Base-by-base conservation (phyloP, 2,113 vertebrate species). In the Rhagologus leucostigma region DNA sequence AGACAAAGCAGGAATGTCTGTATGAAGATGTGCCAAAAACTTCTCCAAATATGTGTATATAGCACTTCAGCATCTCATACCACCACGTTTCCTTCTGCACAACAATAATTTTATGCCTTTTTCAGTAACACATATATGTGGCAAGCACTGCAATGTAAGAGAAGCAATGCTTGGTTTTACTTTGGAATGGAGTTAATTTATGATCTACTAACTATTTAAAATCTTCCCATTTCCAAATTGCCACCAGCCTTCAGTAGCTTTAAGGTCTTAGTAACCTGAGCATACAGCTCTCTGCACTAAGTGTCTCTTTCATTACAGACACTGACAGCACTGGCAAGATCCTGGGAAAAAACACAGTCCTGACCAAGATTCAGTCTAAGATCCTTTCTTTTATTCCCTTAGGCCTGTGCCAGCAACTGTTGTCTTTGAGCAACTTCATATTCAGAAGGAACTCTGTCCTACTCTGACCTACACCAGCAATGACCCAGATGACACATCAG, bases 211-310 rank as follows among this genome's bases (percentile, higher is more conserved):
- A 46, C 10, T 74, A n/a, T 26, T 67, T n/a, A 10, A 56, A 74
- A 67, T 37, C 14, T 55, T 74, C 32, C 16, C 5, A 50, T 50
- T 37, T 19, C 27, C 44, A 63, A 55, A 7, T 41, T 65, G 8
- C 5, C 7, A 74, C 42, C 23, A 69, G 2, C 4, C 7, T 67
- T 74, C 39, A 59, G 9, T 53, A 27, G 21, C n/a, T 14, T 44
- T 41, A 63, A 55, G 32, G 16, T 30, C 29, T 37, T 14, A 62
- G 22, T 65, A 62, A 47, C 19, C 26, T 23, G 8, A 24, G 11
- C 3, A 7, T 41, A n/a, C 7, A 62, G 9, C 30, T 71, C 16
- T 11, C 4, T 29, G 64, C 1, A 1, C 33, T 8, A 6, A 0
- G 0, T 30, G 6, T 24, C 26, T 19, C 37, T 35, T 57, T 16